Percentiles rank a stretch among this genome's conserved stretches.
Evolutionary conservation across 2,888 invertebrate genomes (phyloP).

Genomic region (Ypsolopha scabrella): DNA sequence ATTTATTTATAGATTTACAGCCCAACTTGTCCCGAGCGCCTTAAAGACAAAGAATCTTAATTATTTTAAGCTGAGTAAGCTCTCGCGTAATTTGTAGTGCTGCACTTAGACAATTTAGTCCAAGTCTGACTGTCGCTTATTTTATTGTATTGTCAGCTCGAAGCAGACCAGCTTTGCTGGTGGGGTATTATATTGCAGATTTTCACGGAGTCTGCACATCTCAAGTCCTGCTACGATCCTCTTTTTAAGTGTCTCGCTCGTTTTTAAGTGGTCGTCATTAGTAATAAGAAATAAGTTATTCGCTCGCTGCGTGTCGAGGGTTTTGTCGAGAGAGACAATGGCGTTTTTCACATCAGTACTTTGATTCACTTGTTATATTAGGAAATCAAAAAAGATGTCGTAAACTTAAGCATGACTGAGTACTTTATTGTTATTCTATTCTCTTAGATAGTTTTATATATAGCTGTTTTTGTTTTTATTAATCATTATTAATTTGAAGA

Average conservation of each 20-base stretch:
- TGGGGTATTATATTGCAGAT: constrained; percentile 52
- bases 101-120: constrained; percentile 32
- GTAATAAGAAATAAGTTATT: constrained; percentile 53
- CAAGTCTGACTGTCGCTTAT: constrained; percentile 37
- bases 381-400: no score
- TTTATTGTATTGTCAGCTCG: constrained; percentile 55
- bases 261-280: constrained; percentile 44
- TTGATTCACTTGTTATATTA: no score
- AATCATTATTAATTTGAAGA: no score
- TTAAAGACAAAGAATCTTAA: constrained; percentile 53
- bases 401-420: no score
- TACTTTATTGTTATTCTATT: no score
- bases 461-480: no score
- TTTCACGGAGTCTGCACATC: constrained; percentile 48
- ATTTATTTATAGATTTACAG: no score
- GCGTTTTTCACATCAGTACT: no score
- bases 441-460: no score
- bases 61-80: constrained; percentile 59
- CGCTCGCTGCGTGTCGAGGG: neutral
- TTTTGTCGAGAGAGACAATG: no score
- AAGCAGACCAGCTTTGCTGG: constrained; percentile 12
- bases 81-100: constrained; percentile 44
- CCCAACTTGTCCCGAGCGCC: neutral
- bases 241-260: constrained; percentile 38
- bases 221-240: constrained; percentile 25